Base-by-base conservation (phyloP, 92 coral and sea anemone species). In the Chrysogorgia sp. region DNA sequence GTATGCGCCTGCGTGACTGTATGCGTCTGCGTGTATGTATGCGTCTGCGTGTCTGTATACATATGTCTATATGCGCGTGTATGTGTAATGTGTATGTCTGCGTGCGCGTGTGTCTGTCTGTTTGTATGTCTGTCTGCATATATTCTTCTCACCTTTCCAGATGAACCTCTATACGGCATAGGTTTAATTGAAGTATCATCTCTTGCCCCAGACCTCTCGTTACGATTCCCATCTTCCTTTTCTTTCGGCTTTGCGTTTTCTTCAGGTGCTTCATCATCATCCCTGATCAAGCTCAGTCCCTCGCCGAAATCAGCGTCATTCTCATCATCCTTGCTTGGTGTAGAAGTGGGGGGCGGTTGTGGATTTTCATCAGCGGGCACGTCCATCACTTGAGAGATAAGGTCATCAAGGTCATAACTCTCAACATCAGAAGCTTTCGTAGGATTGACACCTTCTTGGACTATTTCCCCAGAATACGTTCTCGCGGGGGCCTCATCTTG, bases 251-350 rank as follows among this genome's bases (percentile, higher is more conserved):
- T n/a, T n/a, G n/a, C 20, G 43, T 34, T 34, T 1, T 72, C 52
- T 2, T 14, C 32, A 10, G 79, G 65, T 1, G 56, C 62, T 35
- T 55, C 56, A 55, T 59, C 59, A 56, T 72, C 79, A 6, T 37
- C 79, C 65, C 79, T 53, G 43, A 72, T 72, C 65, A 72, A 50
- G 25, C 79, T 72, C 41, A 72, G 12, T 14, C 33, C 58, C n/a
- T 59, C 79, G 10, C 79, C 79, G 14, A 72, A 72, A 50, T 72
- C 79, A 13, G 65, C 79, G 34, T 72, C 52, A 72, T 72, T 59
- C 20, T 19, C 65, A 12, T 56, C 52, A 32, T 72, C 79, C 35
- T 72, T 56, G 43, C 32, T 72, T 10, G 79, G 79, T 26, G 79
- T 72, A 6, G 79, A 72, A 7, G 79, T 26, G 49, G 77, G 22